phyloP scores from a whole-genome alignment of 2,113 vertebrate genomes.

The Phylloscopus trochilus region DNA sequence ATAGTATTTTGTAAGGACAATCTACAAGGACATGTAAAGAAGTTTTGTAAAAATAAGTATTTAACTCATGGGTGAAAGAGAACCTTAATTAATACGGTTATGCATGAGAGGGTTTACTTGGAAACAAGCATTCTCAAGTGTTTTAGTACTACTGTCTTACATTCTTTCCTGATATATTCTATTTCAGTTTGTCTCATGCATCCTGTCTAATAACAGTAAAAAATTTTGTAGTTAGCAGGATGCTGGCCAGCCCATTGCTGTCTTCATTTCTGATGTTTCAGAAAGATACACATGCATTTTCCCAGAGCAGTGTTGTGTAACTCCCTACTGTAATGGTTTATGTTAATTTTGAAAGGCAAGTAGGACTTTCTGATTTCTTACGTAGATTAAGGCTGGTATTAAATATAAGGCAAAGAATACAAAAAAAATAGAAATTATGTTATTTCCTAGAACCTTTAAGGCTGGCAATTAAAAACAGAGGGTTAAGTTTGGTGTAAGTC shows the following conservation, averaged over 20 bases:
- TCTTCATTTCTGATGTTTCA: background rate
- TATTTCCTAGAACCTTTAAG: background rate
- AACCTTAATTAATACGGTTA: background rate
- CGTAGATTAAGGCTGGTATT: background rate
- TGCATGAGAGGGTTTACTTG: background rate
- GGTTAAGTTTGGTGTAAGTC: background rate
- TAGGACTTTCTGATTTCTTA: background rate
- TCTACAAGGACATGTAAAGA: background rate
- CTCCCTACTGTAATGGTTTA: background rate
- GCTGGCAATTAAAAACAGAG: background rate
- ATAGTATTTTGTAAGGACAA: background rate
- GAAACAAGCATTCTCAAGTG: background rate
- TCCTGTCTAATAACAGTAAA: background rate
- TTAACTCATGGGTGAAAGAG: background rate
- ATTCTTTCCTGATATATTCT: background rate
- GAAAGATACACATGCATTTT: background rate
- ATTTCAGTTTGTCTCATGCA: background rate
- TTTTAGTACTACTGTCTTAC: background rate
- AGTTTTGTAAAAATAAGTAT: background rate
- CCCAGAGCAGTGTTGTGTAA: background rate
- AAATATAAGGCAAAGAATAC: background rate
- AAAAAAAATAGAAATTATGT: background rate
- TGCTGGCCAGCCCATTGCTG: background rate
- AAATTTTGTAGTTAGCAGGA: background rate
- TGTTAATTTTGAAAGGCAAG: background rate